Percentiles rank a stretch among this genome's conserved stretches.
Conservation (phyloP, 2,888 invertebrate genomes). For the Euproctis similis region DNA sequence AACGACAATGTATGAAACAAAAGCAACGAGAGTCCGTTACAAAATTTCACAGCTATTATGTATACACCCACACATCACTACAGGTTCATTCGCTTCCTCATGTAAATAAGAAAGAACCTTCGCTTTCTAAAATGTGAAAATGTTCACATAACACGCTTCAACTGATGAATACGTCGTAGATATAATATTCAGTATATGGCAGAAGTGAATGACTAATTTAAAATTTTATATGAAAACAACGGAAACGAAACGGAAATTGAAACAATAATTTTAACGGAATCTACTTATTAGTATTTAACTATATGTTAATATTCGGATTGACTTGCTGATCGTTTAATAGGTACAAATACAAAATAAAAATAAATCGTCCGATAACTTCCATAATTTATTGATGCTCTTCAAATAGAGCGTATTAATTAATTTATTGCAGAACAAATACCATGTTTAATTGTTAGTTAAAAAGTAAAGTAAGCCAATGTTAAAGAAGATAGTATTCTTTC, state of each 20-base stretch:
- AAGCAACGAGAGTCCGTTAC: slow-evolving; percentile 27
- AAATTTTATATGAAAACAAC: too few relatives aligned
- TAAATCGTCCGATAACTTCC: slow-evolving; percentile 35
- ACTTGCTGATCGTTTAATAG: too few relatives aligned
- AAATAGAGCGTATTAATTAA: slow-evolving; percentile 49
- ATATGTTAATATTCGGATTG: too few relatives aligned
- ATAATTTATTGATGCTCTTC: slow-evolving; percentile 40
- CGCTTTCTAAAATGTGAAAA: slow-evolving; percentile 72
- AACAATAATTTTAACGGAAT: too few relatives aligned
- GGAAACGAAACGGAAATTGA: too few relatives aligned
- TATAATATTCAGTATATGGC: slow-evolving; percentile 21
- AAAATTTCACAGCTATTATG: slow-evolving; percentile 41
- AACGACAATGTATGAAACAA: slow-evolving; percentile 20
- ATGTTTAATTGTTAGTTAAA: slow-evolving; percentile 24
- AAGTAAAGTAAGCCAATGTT: slow-evolving; percentile 5
- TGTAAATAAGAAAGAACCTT: slow-evolving; percentile 65
- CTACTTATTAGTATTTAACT: too few relatives aligned
- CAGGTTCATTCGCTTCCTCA: slow-evolving; percentile 41
- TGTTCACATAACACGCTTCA: slow-evolving; percentile 32
- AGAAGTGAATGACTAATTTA: slow-evolving; percentile 27
- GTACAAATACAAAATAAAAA: too few relatives aligned
- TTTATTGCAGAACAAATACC: slow-evolving; percentile 20
- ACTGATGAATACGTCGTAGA: slow-evolving; percentile 41
- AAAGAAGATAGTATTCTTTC: slow-evolving; percentile 4
- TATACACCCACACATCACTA: slow-evolving; percentile 26